Conservation (phyloP, 2,113 vertebrate genomes). For the Bombycilla garrulus region DNA sequence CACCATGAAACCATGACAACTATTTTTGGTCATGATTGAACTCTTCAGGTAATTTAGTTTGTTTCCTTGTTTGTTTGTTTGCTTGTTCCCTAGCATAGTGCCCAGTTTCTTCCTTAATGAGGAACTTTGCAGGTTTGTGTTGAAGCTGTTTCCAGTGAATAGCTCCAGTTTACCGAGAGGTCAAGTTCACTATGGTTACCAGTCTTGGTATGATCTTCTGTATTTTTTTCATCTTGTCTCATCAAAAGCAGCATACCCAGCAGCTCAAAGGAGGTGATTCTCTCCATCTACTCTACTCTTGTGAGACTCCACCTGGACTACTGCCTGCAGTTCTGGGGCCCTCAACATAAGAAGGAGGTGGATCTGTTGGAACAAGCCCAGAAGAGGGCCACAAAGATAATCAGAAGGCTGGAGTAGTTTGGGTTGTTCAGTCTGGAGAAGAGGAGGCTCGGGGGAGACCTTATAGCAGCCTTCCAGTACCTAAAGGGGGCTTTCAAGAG, state of each 20-base stretch:
- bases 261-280: background rate
- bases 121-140: background rate
- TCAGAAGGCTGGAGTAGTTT: background rate
- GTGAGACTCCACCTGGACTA: background rate
- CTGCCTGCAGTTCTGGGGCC: background rate
- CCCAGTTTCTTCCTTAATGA: background rate
- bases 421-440: background rate
- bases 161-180: background rate
- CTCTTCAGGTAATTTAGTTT: background rate
- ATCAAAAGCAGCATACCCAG: background rate
- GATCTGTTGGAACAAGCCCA: background rate
- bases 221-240: background rate
- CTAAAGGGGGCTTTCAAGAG: background rate
- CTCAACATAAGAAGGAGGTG: background rate
- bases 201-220: background rate
- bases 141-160: background rate
- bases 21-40: background rate
- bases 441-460: background rate
- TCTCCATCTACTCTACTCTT: background rate
- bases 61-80: background rate
- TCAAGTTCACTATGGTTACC: background rate
- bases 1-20: background rate
- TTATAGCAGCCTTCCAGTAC: background rate
- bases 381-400: background rate
- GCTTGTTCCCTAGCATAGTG: background rate